Conservation (phyloP, 1,140 invertebrate species). For the Aphelinus certus region DNA sequence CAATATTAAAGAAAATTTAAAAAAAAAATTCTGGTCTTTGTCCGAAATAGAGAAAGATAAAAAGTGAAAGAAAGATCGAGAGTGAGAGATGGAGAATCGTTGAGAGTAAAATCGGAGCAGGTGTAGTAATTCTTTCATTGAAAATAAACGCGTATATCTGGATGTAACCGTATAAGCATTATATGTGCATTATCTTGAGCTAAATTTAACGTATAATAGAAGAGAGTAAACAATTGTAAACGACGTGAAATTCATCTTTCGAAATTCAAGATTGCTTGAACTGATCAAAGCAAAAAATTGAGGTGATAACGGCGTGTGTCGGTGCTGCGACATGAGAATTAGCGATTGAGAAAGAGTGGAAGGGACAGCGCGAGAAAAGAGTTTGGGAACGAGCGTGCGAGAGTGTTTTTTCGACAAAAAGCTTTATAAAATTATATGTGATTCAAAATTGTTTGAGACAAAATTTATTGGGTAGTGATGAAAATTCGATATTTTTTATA, state of each 20-base stretch:
- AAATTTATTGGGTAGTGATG: background rate
- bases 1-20: conserved; percentile 53
- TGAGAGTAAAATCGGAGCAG: conserved; percentile 26
- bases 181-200: conserved; percentile 25
- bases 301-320: conserved; percentile 34
- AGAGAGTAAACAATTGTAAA: conserved; percentile 4
- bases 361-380: conserved; percentile 38
- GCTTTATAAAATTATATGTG: conserved; percentile 31
- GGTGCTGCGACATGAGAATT: conserved; percentile 33
- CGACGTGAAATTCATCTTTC: conserved; percentile 11
- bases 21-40: conserved; percentile 57
- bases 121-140: conserved; percentile 27
- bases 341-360: conserved; percentile 38
- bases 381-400: conserved; percentile 37
- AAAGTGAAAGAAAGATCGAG: conserved; percentile 25
- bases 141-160: conserved; percentile 33
- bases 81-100: conserved; percentile 18
- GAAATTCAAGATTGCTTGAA: conserved; percentile 18
- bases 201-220: conserved; percentile 27
- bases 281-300: conserved; percentile 31
- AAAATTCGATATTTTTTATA: conserved; percentile 30
- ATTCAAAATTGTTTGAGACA: conserved; percentile 4
- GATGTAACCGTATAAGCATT: conserved; percentile 32
- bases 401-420: conserved; percentile 33
- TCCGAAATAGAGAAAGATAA: conserved; percentile 47